phyloP scores from a whole-genome alignment of 35 echinoderm and acorn worm species.

The Apostichopus parvimensis region DNA sequence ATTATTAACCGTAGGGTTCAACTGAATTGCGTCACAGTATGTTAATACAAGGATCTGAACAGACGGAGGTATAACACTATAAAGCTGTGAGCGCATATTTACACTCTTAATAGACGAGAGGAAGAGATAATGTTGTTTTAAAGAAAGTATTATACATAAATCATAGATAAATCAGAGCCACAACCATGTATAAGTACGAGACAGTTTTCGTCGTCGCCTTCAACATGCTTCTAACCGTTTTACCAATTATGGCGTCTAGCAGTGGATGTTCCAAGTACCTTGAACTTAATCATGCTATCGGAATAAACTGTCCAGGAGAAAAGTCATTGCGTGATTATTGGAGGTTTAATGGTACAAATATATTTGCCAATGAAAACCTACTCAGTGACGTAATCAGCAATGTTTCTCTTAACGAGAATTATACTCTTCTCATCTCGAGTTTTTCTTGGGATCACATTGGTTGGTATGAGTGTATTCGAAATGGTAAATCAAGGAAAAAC shows the following conservation, averaged over 20 bases:
- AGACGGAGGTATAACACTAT: too few relatives aligned
- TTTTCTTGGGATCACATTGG: background rate
- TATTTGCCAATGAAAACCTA: background rate
- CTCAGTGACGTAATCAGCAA: background rate
- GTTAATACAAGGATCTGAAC: too few relatives aligned
- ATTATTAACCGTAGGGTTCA: too few relatives aligned
- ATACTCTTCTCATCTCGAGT: conserved; percentile 3
- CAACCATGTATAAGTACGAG: background rate
- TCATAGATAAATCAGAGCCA: too few relatives aligned
- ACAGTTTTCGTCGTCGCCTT: background rate
- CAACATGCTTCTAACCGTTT: background rate
- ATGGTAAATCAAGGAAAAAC: background rate
- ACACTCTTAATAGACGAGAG: too few relatives aligned
- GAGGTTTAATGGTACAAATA: background rate
- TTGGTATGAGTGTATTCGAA: background rate
- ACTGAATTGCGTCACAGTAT: too few relatives aligned
- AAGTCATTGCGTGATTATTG: background rate
- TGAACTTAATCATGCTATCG: background rate
- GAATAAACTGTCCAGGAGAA: background rate
- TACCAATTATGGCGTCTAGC: background rate
- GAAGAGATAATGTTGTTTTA: too few relatives aligned
- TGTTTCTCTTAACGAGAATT: background rate
- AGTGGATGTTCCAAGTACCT: background rate
- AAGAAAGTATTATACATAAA: too few relatives aligned
- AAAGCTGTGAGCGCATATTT: too few relatives aligned